Conservation (phyloP, 2,888 invertebrate species). For the Oxyscelio sp. region DNA sequence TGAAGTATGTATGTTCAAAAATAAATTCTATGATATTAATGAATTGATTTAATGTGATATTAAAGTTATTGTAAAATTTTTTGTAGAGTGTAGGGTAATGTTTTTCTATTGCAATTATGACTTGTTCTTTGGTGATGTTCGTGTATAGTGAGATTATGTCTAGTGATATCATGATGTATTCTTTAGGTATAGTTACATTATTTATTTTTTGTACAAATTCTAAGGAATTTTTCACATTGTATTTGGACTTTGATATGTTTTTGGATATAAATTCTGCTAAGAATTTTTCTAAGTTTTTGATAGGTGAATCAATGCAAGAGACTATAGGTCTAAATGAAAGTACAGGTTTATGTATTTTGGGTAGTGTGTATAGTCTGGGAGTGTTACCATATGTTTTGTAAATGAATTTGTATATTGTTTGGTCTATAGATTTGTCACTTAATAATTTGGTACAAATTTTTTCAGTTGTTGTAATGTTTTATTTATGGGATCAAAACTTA, state of each 20-base stretch:
- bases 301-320: constrained; percentile 14
- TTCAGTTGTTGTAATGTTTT: constrained; percentile 7
- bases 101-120: background rate
- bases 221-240: background rate
- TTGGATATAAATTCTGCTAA: background rate
- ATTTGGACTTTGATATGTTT: background rate
- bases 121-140: background rate
- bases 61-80: background rate
- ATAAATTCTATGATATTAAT: too few species aligned
- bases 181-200: background rate
- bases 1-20: too few species aligned
- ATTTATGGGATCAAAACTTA: background rate
- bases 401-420: background rate
- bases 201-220: background rate
- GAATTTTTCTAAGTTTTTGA: constrained; percentile 21
- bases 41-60: too few species aligned
- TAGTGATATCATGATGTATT: constrained; percentile 2
- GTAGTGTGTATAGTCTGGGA: constrained; percentile 20
- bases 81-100: background rate
- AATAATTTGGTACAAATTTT: constrained; percentile 8
- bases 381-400: constrained; percentile 5
- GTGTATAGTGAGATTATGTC: constrained; percentile 9
- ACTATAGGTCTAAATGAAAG: constrained; percentile 33
- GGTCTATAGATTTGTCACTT: background rate
- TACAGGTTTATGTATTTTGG: constrained; percentile 18